Conservation (phyloP, 2,797 vertebrate species). For the Acrossocheilus wenchowensis region DNA sequence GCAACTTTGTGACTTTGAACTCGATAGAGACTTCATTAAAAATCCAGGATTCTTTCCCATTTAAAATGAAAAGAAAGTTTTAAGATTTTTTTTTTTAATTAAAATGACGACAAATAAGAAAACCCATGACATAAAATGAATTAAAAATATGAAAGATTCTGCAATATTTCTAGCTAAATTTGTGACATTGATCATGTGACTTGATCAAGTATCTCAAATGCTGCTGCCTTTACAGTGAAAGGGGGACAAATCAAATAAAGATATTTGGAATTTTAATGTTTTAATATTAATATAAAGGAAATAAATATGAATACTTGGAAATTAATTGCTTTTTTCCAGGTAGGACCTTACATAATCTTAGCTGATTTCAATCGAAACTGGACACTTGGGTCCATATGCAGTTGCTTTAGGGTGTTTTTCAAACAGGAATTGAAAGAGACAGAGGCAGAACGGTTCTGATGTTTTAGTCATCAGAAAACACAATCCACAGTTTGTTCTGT, state of each 20-base stretch:
- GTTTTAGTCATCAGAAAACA: slow-evolving; percentile 15
- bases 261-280: background rate
- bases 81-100: background rate
- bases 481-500: slow-evolving; percentile 31
- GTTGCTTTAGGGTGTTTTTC: background rate
- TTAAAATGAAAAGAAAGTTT: background rate
- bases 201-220: background rate
- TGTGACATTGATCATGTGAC: background rate
- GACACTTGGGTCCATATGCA: background rate
- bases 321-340: background rate
- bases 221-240: background rate
- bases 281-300: background rate
- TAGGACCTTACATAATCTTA: background rate
- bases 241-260: background rate
- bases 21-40: background rate
- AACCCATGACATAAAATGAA: background rate
- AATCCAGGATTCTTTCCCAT: background rate
- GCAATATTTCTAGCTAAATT: background rate
- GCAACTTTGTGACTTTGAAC: background rate
- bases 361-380: background rate
- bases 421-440: background rate
- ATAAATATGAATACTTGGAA: background rate
- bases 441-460: background rate
- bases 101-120: background rate
- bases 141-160: background rate